phyloP scores from a whole-genome alignment of 2,113 vertebrate species.

The Barnardius zonarius region DNA sequence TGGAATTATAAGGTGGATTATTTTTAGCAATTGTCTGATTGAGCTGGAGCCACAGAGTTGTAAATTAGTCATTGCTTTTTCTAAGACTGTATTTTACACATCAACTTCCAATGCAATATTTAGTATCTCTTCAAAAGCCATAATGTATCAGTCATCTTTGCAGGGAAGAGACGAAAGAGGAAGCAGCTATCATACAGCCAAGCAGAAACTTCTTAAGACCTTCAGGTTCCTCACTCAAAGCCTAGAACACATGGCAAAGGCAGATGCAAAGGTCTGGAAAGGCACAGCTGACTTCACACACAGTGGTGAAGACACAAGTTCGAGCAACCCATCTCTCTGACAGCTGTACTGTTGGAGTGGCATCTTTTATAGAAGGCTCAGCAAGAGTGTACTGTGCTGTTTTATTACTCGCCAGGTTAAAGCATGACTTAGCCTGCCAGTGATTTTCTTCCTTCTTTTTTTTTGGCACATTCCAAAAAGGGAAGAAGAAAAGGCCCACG shows the following conservation, averaged over 20 bases:
- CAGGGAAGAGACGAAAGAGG: not conserved
- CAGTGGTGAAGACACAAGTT: not conserved
- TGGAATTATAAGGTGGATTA: not conserved
- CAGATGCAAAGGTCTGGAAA: not conserved
- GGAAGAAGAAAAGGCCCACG: not conserved
- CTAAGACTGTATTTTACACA: not conserved
- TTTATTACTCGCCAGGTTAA: not conserved
- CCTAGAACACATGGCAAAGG: not conserved
- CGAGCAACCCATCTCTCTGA: not conserved
- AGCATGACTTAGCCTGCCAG: not conserved
- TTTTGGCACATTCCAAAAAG: not conserved
- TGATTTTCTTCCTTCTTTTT: not conserved
- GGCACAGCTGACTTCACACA: not conserved
- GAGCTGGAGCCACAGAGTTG: not conserved
- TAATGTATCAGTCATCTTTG: not conserved
- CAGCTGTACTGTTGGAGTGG: not conserved
- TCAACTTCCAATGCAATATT: not conserved
- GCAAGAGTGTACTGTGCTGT: fast-evolving
- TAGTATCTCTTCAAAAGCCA: not conserved
- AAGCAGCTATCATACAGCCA: not conserved
- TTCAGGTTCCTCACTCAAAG: not conserved
- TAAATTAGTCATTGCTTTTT: not conserved
- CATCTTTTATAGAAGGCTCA: not conserved
- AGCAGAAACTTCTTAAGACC: not conserved
- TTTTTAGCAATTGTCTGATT: not conserved